Conservation (phyloP, 2,888 invertebrate species). For the Sussaba pulchella region DNA sequence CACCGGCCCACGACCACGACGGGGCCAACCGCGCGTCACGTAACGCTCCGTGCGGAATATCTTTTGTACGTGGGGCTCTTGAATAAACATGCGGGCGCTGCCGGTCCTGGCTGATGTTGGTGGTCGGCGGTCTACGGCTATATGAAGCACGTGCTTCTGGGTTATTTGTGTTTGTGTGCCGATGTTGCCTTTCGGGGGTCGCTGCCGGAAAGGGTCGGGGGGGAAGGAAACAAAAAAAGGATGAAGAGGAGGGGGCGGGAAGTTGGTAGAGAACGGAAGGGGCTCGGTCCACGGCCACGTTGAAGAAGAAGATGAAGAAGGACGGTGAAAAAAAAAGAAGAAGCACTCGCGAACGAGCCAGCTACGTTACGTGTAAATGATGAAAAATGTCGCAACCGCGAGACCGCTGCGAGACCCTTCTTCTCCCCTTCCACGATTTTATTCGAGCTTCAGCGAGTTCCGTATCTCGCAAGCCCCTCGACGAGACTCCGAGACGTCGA, state of each 20-base stretch:
- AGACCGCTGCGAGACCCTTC: slow-evolving; percentile 21
- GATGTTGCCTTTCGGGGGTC: slow-evolving; percentile 20
- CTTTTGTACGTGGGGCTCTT: slow-evolving; percentile 83
- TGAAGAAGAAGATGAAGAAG: slow-evolving; percentile 39
- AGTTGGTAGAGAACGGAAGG: slow-evolving; percentile 46
- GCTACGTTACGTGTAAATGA: slow-evolving; percentile 79
- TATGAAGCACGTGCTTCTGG: slow-evolving; percentile 71
- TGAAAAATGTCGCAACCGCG: slow-evolving; percentile 79
- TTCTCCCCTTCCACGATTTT: slow-evolving; percentile 2
- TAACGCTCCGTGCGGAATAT: slow-evolving; percentile 80
- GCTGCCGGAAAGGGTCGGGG: slow-evolving; percentile 9
- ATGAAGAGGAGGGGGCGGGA: slow-evolving; percentile 25
- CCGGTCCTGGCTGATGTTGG: slow-evolving; percentile 51
- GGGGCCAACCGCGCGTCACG: too few species aligned
- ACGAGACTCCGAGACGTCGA: slow-evolving; percentile 20
- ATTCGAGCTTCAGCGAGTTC: background rate
- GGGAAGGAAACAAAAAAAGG: slow-evolving; percentile 29
- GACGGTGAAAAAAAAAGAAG: slow-evolving; percentile 31
- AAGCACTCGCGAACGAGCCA: slow-evolving; percentile 58
- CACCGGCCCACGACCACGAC: slow-evolving; percentile 52
- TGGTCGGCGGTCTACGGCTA: slow-evolving; percentile 66
- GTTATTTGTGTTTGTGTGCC: slow-evolving; percentile 9
- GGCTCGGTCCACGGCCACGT: slow-evolving; percentile 35
- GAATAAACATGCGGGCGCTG: slow-evolving; percentile 82
- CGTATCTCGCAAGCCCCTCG: slow-evolving; percentile 26